A percentile compares a stretch with the other conserved stretches of the same genome.
These are phyloP conservation scores for Tenebrio molitor DNA, from an alignment of 1,140 invertebrate species.

Conservation along the genomic window DNA sequence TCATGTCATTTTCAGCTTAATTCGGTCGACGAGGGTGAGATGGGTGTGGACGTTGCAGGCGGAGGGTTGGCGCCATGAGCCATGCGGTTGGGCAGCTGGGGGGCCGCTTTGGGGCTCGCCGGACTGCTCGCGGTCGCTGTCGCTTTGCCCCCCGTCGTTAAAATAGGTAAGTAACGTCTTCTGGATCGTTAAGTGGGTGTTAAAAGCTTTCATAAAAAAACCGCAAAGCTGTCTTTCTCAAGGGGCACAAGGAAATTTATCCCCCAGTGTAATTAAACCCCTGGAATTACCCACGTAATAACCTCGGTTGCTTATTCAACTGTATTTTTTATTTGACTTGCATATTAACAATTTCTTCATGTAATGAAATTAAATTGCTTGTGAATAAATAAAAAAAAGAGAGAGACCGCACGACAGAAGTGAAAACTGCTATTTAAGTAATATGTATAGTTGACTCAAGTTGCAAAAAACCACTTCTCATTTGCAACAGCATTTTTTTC, in stretches of 20 bases:
- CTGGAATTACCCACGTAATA: background rate
- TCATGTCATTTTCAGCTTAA: conserved; percentile 19
- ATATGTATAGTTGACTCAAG: too few species aligned
- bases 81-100: conserved; percentile 60
- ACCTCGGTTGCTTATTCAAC: background rate
- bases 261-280: background rate
- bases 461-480: too few species aligned
- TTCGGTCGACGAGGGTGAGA: background rate
- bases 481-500: too few species aligned
- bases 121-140: conserved; percentile 67
- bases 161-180: conserved; percentile 71
- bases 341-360: too few species aligned
- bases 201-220: conserved; percentile 9
- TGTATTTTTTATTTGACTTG: too few species aligned
- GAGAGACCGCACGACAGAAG: too few species aligned
- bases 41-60: conserved; percentile 12
- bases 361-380: too few species aligned
- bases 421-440: too few species aligned
- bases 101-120: conserved; percentile 56
- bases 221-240: too few species aligned
- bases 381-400: too few species aligned
- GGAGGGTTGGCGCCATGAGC: conserved; percentile 57
- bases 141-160: conserved; percentile 75
- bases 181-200: background rate
- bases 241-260: too few species aligned